Evolutionary conservation across 2,888 invertebrate genomes (phyloP), one percentile per base, ranked within the genome.

Genomic region (Xanthia togata): DNA sequence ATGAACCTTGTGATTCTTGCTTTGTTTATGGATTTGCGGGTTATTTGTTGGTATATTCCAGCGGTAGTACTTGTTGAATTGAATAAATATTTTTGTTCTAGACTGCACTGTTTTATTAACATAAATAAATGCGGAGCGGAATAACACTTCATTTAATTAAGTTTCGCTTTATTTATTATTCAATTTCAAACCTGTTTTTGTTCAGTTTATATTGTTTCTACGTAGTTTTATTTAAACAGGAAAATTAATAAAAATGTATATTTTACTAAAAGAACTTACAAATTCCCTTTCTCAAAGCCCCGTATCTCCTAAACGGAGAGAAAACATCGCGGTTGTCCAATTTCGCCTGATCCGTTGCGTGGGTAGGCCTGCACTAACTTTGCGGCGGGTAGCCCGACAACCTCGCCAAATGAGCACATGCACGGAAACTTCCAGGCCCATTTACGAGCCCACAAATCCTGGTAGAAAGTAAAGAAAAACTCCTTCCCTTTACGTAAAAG

Each of bases 391-490:
- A 70, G 69, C 75, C 78, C 75, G 82, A 82, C 87, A 83, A 87
- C 88, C 84, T 77, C 73, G 82, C 87, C 80, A 92, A 93, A 94
- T 93, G 92, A 92, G 88, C 90, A 59, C 74, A 80, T 90, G 90
- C 85, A 86, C 89, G 87, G 88, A 91, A 91, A 92, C 92, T 92
- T 91, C 91, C 91, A 87, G 89, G 87, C 84, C 89, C 92, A 92
- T 94, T 93, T 93, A 90, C 88, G 81, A 84, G 79, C 86, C 85
- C 89, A 89, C 89, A 91, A 92, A 91, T 92, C 90, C 91, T 91
- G 91, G 90, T n/a, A 83, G 78, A 83, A 83, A 80, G 70, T 78
- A 65, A 70, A 89, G 89, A 91, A 91, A 91, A 92, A 75, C 75
- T 77, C 59, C 11, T 60, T 79, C 38, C 68, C 64, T 82, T 80